Evolutionary conservation across 1,140 invertebrate genomes (phyloP).

Genomic region (Cydia splendana): DNA sequence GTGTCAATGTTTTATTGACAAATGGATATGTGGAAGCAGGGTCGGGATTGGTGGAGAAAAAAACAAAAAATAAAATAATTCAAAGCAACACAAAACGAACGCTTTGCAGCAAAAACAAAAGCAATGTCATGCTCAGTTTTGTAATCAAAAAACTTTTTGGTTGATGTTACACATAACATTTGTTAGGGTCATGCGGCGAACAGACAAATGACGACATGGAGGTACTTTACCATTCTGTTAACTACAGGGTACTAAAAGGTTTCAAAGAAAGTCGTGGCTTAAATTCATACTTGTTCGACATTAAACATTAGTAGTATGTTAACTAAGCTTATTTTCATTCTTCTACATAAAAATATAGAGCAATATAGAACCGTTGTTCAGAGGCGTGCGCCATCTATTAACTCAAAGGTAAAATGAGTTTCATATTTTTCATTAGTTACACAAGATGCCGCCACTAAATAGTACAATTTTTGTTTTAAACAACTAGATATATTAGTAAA

Average conservation of each 20-base stretch:
- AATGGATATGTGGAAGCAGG: constrained; percentile 25
- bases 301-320: not conserved
- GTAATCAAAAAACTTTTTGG: not conserved
- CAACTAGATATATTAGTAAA: too few species aligned
- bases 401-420: not conserved
- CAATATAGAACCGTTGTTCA: too few species aligned
- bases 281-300: not conserved
- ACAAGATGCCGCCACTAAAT: too few species aligned
- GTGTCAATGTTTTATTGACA: constrained; percentile 27
- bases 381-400: not conserved
- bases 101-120: constrained; percentile 71
- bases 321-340: too few species aligned
- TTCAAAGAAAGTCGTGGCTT: constrained; percentile 10
- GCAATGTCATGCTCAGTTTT: constrained; percentile 54
- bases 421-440: too few species aligned
- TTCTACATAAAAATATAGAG: too few species aligned
- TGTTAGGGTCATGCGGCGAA: constrained; percentile 25
- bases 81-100: constrained; percentile 76
- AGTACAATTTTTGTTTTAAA: too few species aligned
- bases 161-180: constrained; percentile 26
- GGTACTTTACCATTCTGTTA: constrained; percentile 4
- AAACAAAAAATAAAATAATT: constrained; percentile 63
- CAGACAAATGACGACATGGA: not conserved
- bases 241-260: not conserved
- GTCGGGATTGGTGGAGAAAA: constrained; percentile 45